Evolutionary conservation across 2,797 vertebrate species (phyloP).

Genomic region (Heliangelus exortis): DNA sequence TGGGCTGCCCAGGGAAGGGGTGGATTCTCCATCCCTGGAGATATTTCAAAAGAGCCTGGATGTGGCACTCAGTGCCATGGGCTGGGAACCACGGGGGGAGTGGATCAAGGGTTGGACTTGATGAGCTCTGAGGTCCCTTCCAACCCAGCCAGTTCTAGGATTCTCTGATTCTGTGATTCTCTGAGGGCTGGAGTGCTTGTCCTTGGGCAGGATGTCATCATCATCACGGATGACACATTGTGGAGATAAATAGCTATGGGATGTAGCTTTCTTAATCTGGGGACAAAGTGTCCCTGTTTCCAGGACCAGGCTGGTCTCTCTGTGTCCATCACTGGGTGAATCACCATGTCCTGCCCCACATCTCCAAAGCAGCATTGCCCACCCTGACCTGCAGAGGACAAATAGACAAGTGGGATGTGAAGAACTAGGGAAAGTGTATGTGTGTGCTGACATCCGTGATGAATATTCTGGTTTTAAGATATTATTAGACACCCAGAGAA

Average conservation of each 20-base stretch:
- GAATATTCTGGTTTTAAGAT: neutral
- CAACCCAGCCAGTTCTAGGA: too few relatives aligned
- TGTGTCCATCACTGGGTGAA: fast-evolving
- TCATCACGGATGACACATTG: fast-evolving
- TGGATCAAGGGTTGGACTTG: too few relatives aligned
- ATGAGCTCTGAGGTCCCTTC: too few relatives aligned
- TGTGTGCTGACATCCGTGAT: neutral
- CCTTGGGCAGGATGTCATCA: neutral
- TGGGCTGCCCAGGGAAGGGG: too few relatives aligned
- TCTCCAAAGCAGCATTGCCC: neutral
- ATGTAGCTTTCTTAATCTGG: neutral
- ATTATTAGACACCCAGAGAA: too few relatives aligned
- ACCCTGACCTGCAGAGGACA: neutral
- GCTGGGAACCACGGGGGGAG: too few relatives aligned
- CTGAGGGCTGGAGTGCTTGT: neutral
- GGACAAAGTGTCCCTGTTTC: neutral
- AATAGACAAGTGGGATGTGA: too few relatives aligned
- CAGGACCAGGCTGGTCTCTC: fast-evolving
- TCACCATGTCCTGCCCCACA: fast-evolving
- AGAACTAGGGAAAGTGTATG: neutral
- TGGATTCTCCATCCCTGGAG: too few relatives aligned
- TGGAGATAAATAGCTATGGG: neutral
- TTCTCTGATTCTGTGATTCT: too few relatives aligned
- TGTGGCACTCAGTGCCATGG: too few relatives aligned
- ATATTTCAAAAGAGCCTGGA: too few relatives aligned